Evolutionary conservation across 2,888 invertebrate genomes (phyloP), one percentile per base, ranked within the genome.

Genomic region (Pterobdella sp.): DNA sequence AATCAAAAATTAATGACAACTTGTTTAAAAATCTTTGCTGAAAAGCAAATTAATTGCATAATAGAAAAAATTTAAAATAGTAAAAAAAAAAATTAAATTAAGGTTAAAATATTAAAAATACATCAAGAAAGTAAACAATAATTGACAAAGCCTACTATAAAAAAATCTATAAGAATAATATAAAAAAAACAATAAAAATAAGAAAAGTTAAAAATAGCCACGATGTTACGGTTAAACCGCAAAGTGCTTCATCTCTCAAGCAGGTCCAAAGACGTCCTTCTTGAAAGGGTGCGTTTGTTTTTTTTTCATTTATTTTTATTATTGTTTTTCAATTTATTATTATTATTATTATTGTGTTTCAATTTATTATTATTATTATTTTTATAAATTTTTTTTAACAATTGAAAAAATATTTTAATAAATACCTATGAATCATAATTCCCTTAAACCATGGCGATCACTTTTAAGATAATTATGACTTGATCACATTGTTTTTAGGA

Each of bases 131-230:
- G 10, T 42, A 14, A 18, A 14, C 10, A 42, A n/a, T 26, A n/a
- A n/a, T 26, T 29, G n/a, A 63, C 63, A 4, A 67, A 4, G 4
- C 14, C 67, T 14, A 68, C 68, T 18, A 68, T 42, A 37, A 37
- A 36, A 65, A 29, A n/a, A 68, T 2, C 68, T 37, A 18, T 29
- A 68, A 7, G 22, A 68, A 68, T 29, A 68, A 35, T 29, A 36
- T 29, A 68, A 37, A n/a, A 68, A 35, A 2, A 68, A 35, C 68
- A 68, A 68, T 29, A 68, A 68, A 18, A 68, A 7, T 29, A 68
- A 68, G 26, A 67, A 67, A 18, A 67, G 14, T 34, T 31, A 14
- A 18, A 67, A 34, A 18, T 34, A 14, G n/a, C 18, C 35, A 36
- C 29, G 37, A 36, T 37, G 36, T 34, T 37, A 29, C 68, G 42